Evolutionary conservation across 2,113 vertebrate genomes (phyloP).

Genomic region (Arenaria interpres): DNA sequence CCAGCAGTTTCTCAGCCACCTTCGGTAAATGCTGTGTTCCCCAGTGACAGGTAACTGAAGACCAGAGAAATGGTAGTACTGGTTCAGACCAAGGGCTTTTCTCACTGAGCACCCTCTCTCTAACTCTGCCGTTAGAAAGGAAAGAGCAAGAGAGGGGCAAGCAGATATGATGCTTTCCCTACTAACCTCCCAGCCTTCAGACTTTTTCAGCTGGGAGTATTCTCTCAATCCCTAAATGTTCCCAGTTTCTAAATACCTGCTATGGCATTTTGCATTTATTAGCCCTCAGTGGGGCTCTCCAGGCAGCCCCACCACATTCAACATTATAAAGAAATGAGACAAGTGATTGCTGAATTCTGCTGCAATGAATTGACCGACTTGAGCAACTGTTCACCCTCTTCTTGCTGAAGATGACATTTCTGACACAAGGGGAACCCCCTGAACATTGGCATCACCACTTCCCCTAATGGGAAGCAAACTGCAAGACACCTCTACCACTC

Average conservation of each 20-base stretch:
- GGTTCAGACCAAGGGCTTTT: not conserved
- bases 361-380: not conserved
- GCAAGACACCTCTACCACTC: not conserved
- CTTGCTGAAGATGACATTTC: not conserved
- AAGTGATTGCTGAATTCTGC: not conserved
- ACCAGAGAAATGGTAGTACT: not conserved
- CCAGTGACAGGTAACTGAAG: not conserved
- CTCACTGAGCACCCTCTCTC: not conserved
- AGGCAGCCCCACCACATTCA: not conserved
- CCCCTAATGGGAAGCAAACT: not conserved
- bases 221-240: not conserved
- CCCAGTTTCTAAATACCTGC: not conserved
- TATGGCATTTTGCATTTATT: not conserved
- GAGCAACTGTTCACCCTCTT: not conserved
- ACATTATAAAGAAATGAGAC: not conserved
- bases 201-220: not conserved
- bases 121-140: not conserved
- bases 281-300: not conserved
- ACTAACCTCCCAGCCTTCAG: not conserved
- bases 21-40: not conserved
- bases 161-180: not conserved
- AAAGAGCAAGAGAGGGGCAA: not conserved
- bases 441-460: not conserved
- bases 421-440: rapidly evolving
- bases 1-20: not conserved